phyloP scores from a whole-genome alignment of 1,140 invertebrate genomes.

The Pachyrhynchus sulphureomaculatus region DNA sequence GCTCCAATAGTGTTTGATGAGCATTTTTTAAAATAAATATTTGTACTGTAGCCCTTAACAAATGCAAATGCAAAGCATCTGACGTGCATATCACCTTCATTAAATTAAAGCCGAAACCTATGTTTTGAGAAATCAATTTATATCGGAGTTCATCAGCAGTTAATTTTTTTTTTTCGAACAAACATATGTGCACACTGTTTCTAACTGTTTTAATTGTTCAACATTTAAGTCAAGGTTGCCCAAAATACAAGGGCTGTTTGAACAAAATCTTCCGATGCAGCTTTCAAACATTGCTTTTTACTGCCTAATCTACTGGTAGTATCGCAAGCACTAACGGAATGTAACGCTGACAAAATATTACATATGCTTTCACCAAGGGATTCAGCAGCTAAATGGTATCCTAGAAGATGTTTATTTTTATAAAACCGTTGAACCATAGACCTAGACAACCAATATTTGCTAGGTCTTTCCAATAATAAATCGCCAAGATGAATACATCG shows the following conservation, averaged over 20 bases:
- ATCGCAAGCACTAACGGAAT: slow-evolving; percentile 22
- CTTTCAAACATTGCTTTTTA: slow-evolving; percentile 11
- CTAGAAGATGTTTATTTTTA: slow-evolving; percentile 30
- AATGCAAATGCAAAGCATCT: too few relatives aligned
- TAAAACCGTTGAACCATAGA: slow-evolving; percentile 30
- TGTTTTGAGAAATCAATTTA: too few relatives aligned
- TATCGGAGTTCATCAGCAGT: too few relatives aligned
- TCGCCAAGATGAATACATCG: slow-evolving; percentile 29
- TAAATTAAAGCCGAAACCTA: too few relatives aligned
- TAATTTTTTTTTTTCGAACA: too few relatives aligned
- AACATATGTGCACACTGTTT: too few relatives aligned
- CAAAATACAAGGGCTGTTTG: slow-evolving; percentile 25
- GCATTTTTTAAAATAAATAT: too few relatives aligned
- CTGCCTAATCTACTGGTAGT: slow-evolving; percentile 5
- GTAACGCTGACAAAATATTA: slow-evolving; percentile 29
- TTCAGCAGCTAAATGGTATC: slow-evolving; percentile 34
- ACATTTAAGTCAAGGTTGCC: slow-evolving; percentile 25
- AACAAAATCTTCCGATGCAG: too few relatives aligned
- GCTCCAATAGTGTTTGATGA: slow-evolving; percentile 24
- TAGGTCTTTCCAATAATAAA: slow-evolving; percentile 26
- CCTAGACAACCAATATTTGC: slow-evolving; percentile 28
- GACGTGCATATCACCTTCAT: too few relatives aligned
- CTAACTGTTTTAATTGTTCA: too few relatives aligned
- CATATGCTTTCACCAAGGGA: slow-evolving; percentile 23
- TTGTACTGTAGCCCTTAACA: too few relatives aligned